Conservation (phyloP, 92 coral and sea anemone genomes). For the Palythoa grandiflora region DNA sequence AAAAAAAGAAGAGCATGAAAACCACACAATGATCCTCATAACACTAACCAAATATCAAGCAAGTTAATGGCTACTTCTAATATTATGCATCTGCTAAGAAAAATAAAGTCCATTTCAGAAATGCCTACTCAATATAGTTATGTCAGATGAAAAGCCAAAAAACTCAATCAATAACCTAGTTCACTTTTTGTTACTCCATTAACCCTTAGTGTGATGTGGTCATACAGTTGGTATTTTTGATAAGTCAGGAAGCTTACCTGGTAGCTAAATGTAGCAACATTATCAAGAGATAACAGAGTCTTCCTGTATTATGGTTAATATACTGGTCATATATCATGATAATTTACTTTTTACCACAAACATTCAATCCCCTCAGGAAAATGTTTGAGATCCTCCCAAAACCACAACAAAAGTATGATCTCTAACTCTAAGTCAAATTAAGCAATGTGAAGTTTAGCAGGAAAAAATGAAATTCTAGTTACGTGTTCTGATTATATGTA, state of each 20-base stretch:
- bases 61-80: not conserved
- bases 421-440: not conserved
- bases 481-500: not conserved
- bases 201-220: too few species aligned
- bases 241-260: not conserved
- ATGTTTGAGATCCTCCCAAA: not conserved
- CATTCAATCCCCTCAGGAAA: not conserved
- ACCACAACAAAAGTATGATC: not conserved
- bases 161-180: not conserved
- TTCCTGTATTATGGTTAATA: constrained; percentile 5
- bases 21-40: not conserved
- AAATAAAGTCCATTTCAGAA: too few species aligned
- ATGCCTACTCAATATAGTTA: not conserved
- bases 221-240: not conserved
- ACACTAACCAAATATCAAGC: not conserved
- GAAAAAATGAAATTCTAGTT: not conserved
- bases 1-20: not conserved
- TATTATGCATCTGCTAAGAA: not conserved
- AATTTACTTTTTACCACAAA: not conserved
- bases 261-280: not conserved
- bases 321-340: not conserved
- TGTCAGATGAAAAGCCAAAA: not conserved
- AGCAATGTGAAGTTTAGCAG: not conserved
- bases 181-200: too few species aligned
- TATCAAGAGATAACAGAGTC: not conserved